Evolutionary conservation across 2,113 vertebrate genomes (phyloP).

Genomic region (Malaclemys terrapin): DNA sequence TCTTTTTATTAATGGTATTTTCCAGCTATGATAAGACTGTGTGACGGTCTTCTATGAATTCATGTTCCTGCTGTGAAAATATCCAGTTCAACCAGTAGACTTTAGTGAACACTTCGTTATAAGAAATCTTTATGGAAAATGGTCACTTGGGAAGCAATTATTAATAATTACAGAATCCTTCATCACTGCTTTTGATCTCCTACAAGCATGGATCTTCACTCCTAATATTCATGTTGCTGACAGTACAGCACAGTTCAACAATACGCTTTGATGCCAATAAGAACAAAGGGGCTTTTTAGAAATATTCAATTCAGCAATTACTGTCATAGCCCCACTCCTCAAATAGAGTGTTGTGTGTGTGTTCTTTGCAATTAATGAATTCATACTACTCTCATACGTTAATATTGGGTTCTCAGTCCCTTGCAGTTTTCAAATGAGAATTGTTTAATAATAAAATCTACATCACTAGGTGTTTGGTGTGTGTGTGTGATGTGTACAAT

Average conservation of each 20-base stretch:
- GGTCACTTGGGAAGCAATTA: slow-evolving; percentile 80
- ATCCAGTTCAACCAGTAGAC: slow-evolving; percentile 49
- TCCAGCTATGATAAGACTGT: slow-evolving; percentile 49
- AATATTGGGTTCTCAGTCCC: not conserved
- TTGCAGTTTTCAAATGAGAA: not conserved
- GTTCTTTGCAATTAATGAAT: slow-evolving; percentile 61
- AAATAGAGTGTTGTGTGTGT: slow-evolving; percentile 53
- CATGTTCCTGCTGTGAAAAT: slow-evolving; percentile 67
- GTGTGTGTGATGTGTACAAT: slow-evolving; percentile 41
- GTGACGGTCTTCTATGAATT: slow-evolving; percentile 48
- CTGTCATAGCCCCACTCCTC: slow-evolving; percentile 67
- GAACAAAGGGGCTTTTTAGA: slow-evolving; percentile 77
- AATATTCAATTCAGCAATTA: slow-evolving; percentile 76
- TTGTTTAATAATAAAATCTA: slow-evolving; percentile 29
- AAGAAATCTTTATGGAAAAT: slow-evolving; percentile 67
- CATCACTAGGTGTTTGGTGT: slow-evolving; percentile 32
- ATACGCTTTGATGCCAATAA: slow-evolving; percentile 63
- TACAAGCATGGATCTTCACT: slow-evolving; percentile 40
- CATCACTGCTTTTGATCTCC: slow-evolving; percentile 75
- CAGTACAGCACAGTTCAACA: slow-evolving; percentile 60
- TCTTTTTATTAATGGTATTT: slow-evolving; percentile 58
- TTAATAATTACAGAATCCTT: slow-evolving; percentile 78
- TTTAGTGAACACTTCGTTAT: slow-evolving; percentile 54
- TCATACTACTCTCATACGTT: slow-evolving; percentile 37
- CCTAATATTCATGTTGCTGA: slow-evolving; percentile 59